Evolutionary conservation across 2,797 vertebrate genomes (phyloP), one percentile per base, ranked within the genome.

Genomic region (Setipinna tenuifilis): DNA sequence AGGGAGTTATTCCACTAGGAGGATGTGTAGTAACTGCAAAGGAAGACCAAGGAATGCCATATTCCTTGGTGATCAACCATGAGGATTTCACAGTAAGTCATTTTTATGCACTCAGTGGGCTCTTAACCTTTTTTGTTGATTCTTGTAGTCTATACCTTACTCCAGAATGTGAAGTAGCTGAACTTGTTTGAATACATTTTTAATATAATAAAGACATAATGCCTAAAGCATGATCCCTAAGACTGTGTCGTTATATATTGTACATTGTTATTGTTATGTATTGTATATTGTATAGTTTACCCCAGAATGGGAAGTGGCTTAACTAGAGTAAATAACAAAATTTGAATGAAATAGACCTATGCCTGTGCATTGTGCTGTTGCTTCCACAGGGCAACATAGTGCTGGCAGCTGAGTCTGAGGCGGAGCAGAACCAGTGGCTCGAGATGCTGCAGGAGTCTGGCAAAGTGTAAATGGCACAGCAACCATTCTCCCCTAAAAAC

Each of bases 361-460:
- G 35, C 2, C 35, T 41, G 35, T 41, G 5, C 35, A 2, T 41
- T 41, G 35, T 78, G 31, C 7, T 78, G 71, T 41, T 75, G 6
- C 41, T 83, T 89, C 19, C 82, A n/a, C 90, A 99, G 98, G 98
- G 98, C 10, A 96, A 96, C 90, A 93, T 99, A 35, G 94, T 97
- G 41, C 93, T 99, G 93, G 98, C 98, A 14, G 98, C 97, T 0
- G 98, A 99, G 91, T 97, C 97, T 0, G 97, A 96, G 91, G 94
- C 94, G 82, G 98, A 99, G 86, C 98, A 98, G 94, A 91, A 93
- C 82, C 98, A 98, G 92, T 99, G 98, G 98, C 92, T 98, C 91
- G 97, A 98, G 91, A 97, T 98, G 96, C 95, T 99, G 62, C 97
- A 98, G 90, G 98, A 99, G 68, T 99, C 98, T 0, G 98, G 98